A percentile compares a stretch with the other conserved stretches of the same genome.
Conservation (phyloP, 2,797 vertebrate genomes). For the Chrysocyon brachyurus region DNA sequence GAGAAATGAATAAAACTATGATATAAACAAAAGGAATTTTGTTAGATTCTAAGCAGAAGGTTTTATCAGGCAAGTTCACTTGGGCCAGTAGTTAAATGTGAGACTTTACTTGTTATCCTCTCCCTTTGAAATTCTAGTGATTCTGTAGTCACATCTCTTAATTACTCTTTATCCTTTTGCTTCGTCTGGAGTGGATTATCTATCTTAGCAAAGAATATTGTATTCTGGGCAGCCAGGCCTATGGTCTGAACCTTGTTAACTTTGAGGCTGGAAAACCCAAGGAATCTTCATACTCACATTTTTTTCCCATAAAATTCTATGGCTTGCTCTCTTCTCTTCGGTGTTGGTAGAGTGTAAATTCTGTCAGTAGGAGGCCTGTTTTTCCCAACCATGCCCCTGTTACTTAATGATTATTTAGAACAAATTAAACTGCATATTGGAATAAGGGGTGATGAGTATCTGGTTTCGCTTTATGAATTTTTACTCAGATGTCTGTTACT, state of each 20-base stretch:
- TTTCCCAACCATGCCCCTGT: background rate
- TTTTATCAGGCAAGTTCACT: slow-evolving; percentile 27
- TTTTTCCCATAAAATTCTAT: background rate
- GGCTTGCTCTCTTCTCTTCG: slow-evolving; percentile 24
- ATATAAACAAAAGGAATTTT: background rate
- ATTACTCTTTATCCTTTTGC: slow-evolving; percentile 64
- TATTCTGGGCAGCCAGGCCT: slow-evolving; percentile 17
- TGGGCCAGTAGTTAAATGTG: slow-evolving; percentile 28
- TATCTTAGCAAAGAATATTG: slow-evolving; percentile 56
- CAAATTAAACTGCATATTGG: background rate
- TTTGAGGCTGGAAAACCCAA: slow-evolving; percentile 60
- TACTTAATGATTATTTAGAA: background rate
- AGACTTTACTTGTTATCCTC: slow-evolving; percentile 35
- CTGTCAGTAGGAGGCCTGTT: background rate
- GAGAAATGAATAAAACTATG: background rate
- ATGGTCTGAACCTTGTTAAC: slow-evolving; percentile 28
- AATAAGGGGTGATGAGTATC: background rate
- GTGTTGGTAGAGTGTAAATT: background rate
- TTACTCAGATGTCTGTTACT: background rate
- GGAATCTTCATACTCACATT: slow-evolving; percentile 19
- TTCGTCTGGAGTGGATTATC: slow-evolving; percentile 69
- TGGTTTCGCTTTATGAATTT: slow-evolving; percentile 24
- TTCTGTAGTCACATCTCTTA: slow-evolving; percentile 53
- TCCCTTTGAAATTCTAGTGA: slow-evolving; percentile 75
- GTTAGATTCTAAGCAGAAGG: background rate